Base-by-base conservation (phyloP, 1,140 invertebrate genomes). In the Linepithema humile region DNA sequence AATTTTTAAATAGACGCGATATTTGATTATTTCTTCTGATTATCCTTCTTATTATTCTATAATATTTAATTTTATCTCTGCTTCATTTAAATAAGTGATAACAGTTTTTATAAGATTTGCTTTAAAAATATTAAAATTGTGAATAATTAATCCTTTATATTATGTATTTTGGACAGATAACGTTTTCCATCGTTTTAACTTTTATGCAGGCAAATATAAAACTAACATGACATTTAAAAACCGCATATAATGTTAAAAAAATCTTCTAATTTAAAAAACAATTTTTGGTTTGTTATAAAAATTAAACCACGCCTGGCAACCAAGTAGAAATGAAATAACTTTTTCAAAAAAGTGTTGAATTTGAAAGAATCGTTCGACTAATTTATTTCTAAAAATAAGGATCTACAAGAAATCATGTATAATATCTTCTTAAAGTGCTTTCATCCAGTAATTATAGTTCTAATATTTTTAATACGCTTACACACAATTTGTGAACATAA, bases 81-180 rank as follows among this genome's bases (percentile, higher is more conserved):
- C 35, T 32, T 26, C 17, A 23, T 62, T 48, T 75, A 55, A 10
- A 12, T 48, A 23, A 23, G 20, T 29, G 35, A 72, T 26, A 32
- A 59, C 20, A 3, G 43, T 74, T 74, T 38, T 59, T 15, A 55
- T 32, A 20, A 57, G 20, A 59, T 59, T 74, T 59, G 35, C 53
- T 7, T 40, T 40, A 35, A 29, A 38, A 74, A 59, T 74, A 23
- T 53, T n/a, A n/a, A n/a, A n/a, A n/a, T n/a, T 59, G 23, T 50
- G 45, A 59, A 38, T 59, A 73, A 73, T 59, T 73, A 70, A 38
- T 72, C 29, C 10, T 15, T 12, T 9, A 2, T 48, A 48, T 50
- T 53, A 17, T 7, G 17, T 7, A 17, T 23, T 53, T 53, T 32
- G 35, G 20, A 73, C 38, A 38, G 55, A 62, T 62, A 62, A 45